Evolutionary conservation across 2,797 vertebrate species (phyloP).

Genomic region (Ispidina picta): DNA sequence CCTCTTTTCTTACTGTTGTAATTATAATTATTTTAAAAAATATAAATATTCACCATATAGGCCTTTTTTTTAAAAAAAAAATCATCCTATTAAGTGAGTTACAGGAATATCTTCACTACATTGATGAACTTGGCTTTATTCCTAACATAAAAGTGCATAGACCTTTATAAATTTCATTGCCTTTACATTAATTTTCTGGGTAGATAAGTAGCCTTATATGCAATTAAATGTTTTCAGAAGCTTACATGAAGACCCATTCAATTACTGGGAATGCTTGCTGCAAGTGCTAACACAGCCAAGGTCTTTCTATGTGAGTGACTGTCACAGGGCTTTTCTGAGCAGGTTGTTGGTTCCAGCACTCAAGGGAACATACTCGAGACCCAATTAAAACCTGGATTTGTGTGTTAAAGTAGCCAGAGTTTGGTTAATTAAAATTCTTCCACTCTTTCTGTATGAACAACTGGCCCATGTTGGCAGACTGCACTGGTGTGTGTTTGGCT

Average conservation of each 20-base stretch:
- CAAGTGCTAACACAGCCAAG: neutral
- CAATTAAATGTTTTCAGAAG: constrained; percentile 17
- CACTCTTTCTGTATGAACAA: neutral
- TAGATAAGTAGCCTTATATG: neutral
- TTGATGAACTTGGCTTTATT: constrained; percentile 33
- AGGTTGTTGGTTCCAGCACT: neutral
- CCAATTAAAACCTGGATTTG: neutral
- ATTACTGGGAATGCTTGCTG: neutral
- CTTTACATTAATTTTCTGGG: constrained; percentile 5
- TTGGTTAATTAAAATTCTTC: neutral
- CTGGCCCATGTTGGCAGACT: fast-evolving
- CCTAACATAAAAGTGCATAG: neutral
- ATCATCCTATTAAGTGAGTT: neutral
- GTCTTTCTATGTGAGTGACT: neutral
- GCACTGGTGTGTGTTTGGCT: fast-evolving
- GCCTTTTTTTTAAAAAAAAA: neutral
- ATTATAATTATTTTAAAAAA: constrained; percentile 44
- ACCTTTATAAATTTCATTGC: constrained; percentile 5
- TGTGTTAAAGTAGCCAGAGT: neutral
- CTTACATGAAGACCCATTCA: neutral
- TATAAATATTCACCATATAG: constrained; percentile 32
- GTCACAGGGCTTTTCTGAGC: neutral
- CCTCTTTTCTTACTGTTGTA: constrained; percentile 27
- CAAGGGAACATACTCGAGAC: neutral
- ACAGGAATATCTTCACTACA: constrained; percentile 25